These are phyloP conservation scores for Microtus pennsylvanicus DNA, from an alignment of 2,113 vertebrate species.

Conservation along the genomic window DNA sequence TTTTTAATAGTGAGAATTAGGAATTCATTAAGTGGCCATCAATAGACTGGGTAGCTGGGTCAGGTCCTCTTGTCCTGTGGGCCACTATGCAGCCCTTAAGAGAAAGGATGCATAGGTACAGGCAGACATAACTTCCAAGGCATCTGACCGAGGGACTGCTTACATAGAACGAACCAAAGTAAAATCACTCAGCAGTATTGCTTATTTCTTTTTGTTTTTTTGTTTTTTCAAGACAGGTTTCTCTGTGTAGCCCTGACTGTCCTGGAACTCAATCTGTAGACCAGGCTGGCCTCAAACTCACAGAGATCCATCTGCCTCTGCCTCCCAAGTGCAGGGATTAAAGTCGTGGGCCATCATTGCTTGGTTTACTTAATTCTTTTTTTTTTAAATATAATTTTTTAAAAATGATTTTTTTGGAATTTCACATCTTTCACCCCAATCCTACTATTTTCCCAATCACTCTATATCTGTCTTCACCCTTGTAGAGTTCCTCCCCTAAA, in stretches of 20 bases:
- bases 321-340: neutral
- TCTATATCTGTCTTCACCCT: too few relatives aligned
- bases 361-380: too few relatives aligned
- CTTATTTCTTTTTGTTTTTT: neutral
- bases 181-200: neutral
- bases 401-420: too few relatives aligned
- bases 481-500: too few relatives aligned
- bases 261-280: neutral
- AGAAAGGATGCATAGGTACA: neutral
- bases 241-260: too few relatives aligned
- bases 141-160: neutral
- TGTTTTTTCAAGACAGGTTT: neutral
- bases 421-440: too few relatives aligned
- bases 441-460: too few relatives aligned
- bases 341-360: neutral
- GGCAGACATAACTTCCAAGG: too few relatives aligned
- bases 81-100: neutral
- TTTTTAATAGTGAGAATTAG: neutral
- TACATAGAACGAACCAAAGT: neutral
- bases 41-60: neutral
- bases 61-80: neutral
- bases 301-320: neutral
- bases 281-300: neutral
- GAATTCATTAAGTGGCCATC: neutral
- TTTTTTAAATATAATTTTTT: too few relatives aligned